Base-by-base conservation (phyloP, 2,888 invertebrate genomes). In the Punctoribates punctum region DNA sequence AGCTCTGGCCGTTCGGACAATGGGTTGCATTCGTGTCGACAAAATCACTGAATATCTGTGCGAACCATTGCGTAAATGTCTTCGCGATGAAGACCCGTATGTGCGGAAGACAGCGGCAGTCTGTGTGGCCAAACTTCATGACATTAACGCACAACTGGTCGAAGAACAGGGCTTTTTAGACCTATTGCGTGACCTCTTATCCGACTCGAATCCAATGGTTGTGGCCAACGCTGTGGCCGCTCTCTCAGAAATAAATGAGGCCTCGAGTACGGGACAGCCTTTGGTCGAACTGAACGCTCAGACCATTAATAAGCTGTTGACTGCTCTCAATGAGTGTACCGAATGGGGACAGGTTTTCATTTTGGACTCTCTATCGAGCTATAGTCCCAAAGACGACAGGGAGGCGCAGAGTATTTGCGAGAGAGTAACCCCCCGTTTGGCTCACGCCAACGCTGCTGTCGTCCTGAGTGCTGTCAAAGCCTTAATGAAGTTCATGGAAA, bases 261-360 rank as follows among this genome's bases (percentile, higher is more conserved):
- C 96, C 1, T 96, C 95, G 81, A 92, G 94, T 15, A 94, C 93
- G 75, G 96, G 96, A n/a, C 91, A 91, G 78, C 94, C 96, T 3
- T 86, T 97, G 78, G 94, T 99, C 77, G 95, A 96, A 85, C 92
- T 99, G 90, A 98, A 96, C 85, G 92, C 96, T 8, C 94, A 93
- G 73, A 97, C 97, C 0, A 96, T 99, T 80, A 99, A 99, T 86
- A 99, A 99, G 85, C 87, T 99, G 17, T 86, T 99, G 77, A 99
- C 99, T 0, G 99, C 99, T 9, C 87, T 99, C 70, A 99, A 99
- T 84, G 99, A 99, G 85, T 99, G 99, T 84, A 98, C 98, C 2
- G 99, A 99, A 85, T 96, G 96, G 96, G 96, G 95, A 0, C 97
- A 98, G 85, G 96, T 98, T 77, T 99, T 99, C 86, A 99, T 99